These are phyloP conservation scores for Eulemur albifrons DNA, from an alignment of 2,797 vertebrate species.

Conservation along the genomic window DNA sequence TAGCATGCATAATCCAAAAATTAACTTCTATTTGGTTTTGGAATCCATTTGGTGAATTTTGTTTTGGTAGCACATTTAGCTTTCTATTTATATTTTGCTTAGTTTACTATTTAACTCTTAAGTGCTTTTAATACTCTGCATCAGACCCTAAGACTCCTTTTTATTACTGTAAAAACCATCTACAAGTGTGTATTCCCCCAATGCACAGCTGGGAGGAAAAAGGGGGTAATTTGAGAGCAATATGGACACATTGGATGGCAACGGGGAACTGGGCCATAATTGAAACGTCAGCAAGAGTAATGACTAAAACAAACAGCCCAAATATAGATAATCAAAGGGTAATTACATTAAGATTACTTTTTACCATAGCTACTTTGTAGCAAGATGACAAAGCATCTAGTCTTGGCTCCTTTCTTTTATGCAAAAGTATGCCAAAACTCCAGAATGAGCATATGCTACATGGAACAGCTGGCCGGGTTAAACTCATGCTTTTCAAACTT, in stretches of 20 bases:
- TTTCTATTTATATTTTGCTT: constrained; percentile 68
- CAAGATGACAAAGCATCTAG: not conserved
- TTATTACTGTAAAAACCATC: constrained; percentile 22
- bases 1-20: constrained; percentile 59
- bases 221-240: not conserved
- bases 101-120: constrained; percentile 47
- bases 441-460: not conserved
- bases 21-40: constrained; percentile 44
- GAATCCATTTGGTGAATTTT: constrained; percentile 46
- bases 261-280: not conserved
- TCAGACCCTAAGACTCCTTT: not conserved
- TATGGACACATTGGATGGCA: not conserved
- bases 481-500: not conserved
- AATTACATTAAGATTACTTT: not conserved
- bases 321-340: not conserved
- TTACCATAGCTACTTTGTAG: not conserved
- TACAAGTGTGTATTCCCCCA: not conserved
- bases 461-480: not conserved
- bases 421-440: not conserved
- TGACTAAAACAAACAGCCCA: not conserved
- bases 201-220: not conserved
- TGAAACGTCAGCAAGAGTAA: not conserved
- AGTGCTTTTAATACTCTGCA: constrained; percentile 16
- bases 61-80: not conserved
- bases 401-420: not conserved